Evolutionary conservation across 2,797 vertebrate species (phyloP), one percentile per base, ranked within the genome.

Genomic region (Gymnothorax reevesii): DNA sequence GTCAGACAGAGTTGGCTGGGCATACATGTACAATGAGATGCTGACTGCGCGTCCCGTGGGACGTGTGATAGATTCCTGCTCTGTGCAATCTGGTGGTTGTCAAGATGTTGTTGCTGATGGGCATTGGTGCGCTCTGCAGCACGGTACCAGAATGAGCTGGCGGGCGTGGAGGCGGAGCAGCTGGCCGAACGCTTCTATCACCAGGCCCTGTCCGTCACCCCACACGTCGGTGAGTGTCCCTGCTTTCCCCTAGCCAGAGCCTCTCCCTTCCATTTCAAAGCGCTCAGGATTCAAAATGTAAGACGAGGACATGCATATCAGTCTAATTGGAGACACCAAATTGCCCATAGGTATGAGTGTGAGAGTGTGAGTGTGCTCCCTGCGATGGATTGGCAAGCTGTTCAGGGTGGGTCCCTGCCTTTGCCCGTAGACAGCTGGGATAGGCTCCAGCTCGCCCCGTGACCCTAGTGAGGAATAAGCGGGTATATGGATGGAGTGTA

Each of bases 171-270:
- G 93, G 97, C 98, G 0, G 98, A 99, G 92, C 94, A 97, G 93
- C 95, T 99, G 91, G 97, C 98, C 0, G 98, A 99, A 90, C 91
- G 98, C 57, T 99, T 99, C 93, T 99, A 99, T 94, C 97, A 99
- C 87, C 98, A 99, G 90, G 98, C 98, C 20, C 94, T 99, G 89
- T 99, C 98, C 2, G 98, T 99, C 22, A 97, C 97, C 54, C 98
- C 98, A 1, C 97, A 98, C 57, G 96, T 98, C 3, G 98, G 98
- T 99, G 94, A 98, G 98, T 96, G 54, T 77, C 27, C 22, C 54
- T 33, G 69, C 86, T 13, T 1, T 20, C 25, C 71, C 71, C 17
- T 12, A 13, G 71, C 71, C 73, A 49, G 15, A 77, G 33, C 73
- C 73, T 22, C 9, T 66, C 22, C 13, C 62, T 66, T 66, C 64